Evolutionary conservation across 2,797 vertebrate genomes (phyloP), one percentile per base, ranked within the genome.

Genomic region (Hafferia zeledoni): DNA sequence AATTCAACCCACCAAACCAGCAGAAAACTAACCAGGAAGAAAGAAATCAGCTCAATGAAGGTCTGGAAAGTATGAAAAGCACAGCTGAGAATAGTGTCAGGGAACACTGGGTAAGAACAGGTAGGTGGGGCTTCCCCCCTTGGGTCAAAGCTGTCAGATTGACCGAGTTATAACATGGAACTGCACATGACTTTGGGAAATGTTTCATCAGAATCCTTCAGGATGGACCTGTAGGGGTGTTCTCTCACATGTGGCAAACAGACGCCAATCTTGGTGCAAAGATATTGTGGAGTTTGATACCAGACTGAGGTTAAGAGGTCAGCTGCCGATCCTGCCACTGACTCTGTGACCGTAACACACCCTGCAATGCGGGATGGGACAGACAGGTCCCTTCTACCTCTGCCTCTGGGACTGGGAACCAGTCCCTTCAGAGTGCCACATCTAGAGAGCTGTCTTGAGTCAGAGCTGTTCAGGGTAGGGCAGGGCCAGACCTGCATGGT

Each of bases 21-120:
- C 71, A 87, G 23, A 39, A 75, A 57, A 68, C 4, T 13, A 37
- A 61, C 3, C 9, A 12, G 3, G 33, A 71, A 71, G 59, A 59
- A 59, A 74, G 49, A n/a, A 43, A 35, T 24, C 37, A 60, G 33
- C 70, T 46, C 37, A 23, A 68, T 2, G 50, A 43, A 83, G 50
- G 30, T 27, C 23, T 72, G 86, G 74, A 52, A 20, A 77, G 59
- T 3, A 39, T 5, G 43, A 7, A 46, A 17, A 30, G 27, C 20
- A 37, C 20, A 49, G 47, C 4, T 39, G 49, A 44, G 71, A 53
- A 39, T 1, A 31, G 49, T 1, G 44, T 30, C 61, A 61, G 28
- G 14, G 68, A 70, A 52, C 49, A 28, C 22, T 0, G 31, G n/a
- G n/a, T 50, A 59, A 61, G 31, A 56, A n/a, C 0, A 0, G 39